Evolutionary conservation across 2,888 invertebrate species (phyloP).

Genomic region (Tipula lateralis): DNA sequence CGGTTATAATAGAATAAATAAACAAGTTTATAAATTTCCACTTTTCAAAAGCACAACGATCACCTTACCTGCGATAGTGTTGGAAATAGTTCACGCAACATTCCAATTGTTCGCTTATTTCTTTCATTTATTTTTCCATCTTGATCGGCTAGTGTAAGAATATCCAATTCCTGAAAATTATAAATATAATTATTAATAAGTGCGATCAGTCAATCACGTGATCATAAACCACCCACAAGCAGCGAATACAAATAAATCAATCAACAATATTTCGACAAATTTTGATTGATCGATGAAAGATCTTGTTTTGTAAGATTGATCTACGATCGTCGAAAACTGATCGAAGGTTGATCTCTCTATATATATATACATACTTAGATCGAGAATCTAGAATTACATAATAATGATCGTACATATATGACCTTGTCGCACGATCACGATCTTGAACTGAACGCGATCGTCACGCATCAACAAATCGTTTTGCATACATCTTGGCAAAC

Average conservation of each 20-base stretch:
- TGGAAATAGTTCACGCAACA: conserved; percentile 69
- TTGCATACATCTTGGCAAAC: too few relatives aligned
- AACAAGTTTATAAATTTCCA: background rate
- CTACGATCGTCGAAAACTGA: background rate
- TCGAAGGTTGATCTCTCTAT: too few relatives aligned
- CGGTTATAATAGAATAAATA: background rate
- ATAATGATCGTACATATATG: background rate
- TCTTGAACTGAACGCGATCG: background rate
- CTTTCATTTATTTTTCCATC: conserved; percentile 62
- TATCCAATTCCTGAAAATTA: conserved; percentile 60
- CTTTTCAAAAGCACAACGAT: background rate
- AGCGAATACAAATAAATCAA: too few relatives aligned
- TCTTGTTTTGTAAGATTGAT: too few relatives aligned
- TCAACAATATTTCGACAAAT: too few relatives aligned
- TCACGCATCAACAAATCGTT: background rate
- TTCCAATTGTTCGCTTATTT: conserved; percentile 72
- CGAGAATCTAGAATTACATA: too few relatives aligned
- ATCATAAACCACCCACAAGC: too few relatives aligned
- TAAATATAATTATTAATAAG: background rate
- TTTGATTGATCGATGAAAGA: background rate
- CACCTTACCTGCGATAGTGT: conserved; percentile 65
- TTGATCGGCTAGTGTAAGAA: conserved; percentile 61
- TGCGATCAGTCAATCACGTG: background rate
- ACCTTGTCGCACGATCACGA: background rate
- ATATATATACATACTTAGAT: too few relatives aligned